A percentile compares a stretch with the other conserved stretches of the same genome.
Evolutionary conservation across 2,113 vertebrate species (phyloP).

Genomic region (Oryzias woworae): DNA sequence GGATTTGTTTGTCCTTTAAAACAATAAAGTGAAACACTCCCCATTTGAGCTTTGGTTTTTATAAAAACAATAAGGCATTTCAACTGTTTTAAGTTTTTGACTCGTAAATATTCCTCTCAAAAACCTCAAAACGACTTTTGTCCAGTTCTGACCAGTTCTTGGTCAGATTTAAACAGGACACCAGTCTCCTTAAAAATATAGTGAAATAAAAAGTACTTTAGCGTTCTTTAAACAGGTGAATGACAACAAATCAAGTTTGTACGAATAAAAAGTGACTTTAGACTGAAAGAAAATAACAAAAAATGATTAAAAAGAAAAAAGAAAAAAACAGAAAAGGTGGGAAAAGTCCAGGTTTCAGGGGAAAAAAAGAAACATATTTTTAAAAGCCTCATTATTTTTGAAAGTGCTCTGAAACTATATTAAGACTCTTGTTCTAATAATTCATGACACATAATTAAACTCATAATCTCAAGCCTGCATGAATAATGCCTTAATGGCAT

Average conservation of each 20-base stretch:
- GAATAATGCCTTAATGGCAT: constrained; percentile 50
- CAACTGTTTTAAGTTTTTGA: too few relatives aligned
- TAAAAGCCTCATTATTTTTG: constrained; percentile 49
- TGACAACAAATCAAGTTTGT: too few relatives aligned
- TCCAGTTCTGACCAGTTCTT: too few relatives aligned
- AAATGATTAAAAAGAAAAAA: constrained; percentile 5
- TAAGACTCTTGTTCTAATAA: constrained; percentile 56
- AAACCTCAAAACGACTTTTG: too few relatives aligned
- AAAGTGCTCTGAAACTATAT: constrained; percentile 53
- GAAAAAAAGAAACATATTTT: constrained; percentile 70
- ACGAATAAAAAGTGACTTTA: too few relatives aligned
- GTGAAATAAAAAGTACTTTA: too few relatives aligned
- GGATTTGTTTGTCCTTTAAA: not conserved
- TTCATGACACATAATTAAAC: constrained; percentile 61
- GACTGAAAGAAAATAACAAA: too few relatives aligned
- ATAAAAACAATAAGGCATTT: too few relatives aligned
- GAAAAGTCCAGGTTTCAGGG: constrained; percentile 47
- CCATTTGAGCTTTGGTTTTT: not conserved
- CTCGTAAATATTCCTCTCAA: too few relatives aligned
- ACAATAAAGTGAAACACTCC: not conserved
- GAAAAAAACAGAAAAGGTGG: constrained; percentile 32
- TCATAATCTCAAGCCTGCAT: constrained; percentile 44
- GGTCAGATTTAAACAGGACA: too few relatives aligned
- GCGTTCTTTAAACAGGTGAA: too few relatives aligned
- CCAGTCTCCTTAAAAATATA: too few relatives aligned